A percentile compares a stretch with the other conserved stretches of the same genome.
phyloP scores from a whole-genome alignment of 2,888 invertebrate genomes.

The Melipona bicolor region DNA sequence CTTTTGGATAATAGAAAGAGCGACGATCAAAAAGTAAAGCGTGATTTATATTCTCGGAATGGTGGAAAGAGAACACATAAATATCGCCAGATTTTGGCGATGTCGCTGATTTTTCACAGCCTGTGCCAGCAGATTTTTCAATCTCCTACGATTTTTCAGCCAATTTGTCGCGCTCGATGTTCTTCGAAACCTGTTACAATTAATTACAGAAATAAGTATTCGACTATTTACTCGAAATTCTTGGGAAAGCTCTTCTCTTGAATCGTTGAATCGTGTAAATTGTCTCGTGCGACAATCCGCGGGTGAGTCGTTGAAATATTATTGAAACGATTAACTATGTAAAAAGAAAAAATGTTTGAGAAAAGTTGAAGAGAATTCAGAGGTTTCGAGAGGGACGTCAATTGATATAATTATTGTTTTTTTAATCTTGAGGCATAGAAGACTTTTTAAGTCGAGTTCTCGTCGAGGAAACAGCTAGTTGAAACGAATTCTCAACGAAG shows the following conservation, averaged over 20 bases:
- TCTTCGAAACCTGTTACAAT: not conserved
- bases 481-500: constrained; percentile 18
- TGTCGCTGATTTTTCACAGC: not conserved
- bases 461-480: not conserved
- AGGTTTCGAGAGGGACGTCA: no score
- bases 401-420: no score
- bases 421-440: no score
- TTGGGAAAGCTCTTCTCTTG: not conserved
- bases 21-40: not conserved
- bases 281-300: not conserved
- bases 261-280: not conserved
- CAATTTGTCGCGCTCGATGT: not conserved
- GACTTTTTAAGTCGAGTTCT: no score
- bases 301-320: no score
- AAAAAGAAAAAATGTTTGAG: no score
- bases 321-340: no score
- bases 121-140: not conserved
- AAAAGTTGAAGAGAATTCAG: no score
- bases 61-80: not conserved
- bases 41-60: not conserved
- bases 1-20: not conserved
- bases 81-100: constrained; percentile 4
- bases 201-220: no score
- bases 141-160: not conserved
- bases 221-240: not conserved